Evolutionary conservation across 2,888 invertebrate genomes (phyloP), one percentile per base, ranked within the genome.

Genomic region (Octodonta nipae): DNA sequence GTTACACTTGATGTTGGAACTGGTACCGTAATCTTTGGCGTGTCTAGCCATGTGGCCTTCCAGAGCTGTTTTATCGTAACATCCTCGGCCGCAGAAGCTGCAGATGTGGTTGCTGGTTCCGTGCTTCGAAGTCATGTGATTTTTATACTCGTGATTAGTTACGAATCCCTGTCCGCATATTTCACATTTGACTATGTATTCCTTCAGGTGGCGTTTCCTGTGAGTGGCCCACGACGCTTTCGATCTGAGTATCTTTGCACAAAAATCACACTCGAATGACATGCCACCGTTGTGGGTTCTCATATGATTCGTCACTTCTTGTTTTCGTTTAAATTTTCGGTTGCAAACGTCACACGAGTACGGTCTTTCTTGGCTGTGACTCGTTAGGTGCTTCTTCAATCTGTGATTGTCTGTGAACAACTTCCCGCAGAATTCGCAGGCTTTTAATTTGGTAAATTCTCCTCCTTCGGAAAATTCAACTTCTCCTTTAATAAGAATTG

Each of bases 131-230:
- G 47, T 42, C 22, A 46, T 37, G 29, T 51, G 51, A 15, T 49
- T 48, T 20, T 45, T 45, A 30, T 51, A 55, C 26, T 52, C 47
- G 8, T 52, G 49, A 26, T 46, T 47, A 3, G 49, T 50, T 5
- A 52, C 49, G 36, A 54, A 55, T 2, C 50, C 46, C 26, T 44
- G 42, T 4, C 37, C 41, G 37, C 54, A 55, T 4, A 46, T 34
- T 29, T 47, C 41, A 28, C 73, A 73, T 11, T 11, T n/a, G 3
- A 11, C 22, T n/a, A 22, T 65, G 41, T 65, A 68, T 15, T 68
- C 66, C 0, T 67, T 67, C 13, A 65, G 64, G 37, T 71, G 71
- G 32, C 64, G 64, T 2, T 63, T 51, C 60, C 66, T 65, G 40
- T 71, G 70, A 0, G 68, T 63, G 27, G 67, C 67, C 26, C 43